Evolutionary conservation across 2,888 invertebrate genomes (phyloP).

Genomic region (Scaptomyza parva): DNA sequence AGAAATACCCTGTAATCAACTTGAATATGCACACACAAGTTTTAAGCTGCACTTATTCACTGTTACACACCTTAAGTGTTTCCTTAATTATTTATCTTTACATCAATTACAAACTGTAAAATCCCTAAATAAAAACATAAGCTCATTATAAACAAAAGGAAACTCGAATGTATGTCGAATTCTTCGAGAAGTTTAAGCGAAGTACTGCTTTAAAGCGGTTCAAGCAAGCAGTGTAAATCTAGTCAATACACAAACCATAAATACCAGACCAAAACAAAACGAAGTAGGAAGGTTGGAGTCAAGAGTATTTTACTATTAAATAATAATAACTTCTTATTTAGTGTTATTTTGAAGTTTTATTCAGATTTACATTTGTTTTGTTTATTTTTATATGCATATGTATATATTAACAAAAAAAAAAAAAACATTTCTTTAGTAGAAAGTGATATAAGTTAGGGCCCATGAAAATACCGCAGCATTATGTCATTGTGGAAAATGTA

Average conservation of each 20-base stretch:
- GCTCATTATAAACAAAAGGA: too few species aligned
- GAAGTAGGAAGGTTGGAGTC: not conserved
- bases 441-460: not conserved
- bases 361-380: not conserved
- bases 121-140: too few species aligned
- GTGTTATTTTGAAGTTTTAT: not conserved
- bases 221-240: conserved; percentile 10
- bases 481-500: not conserved
- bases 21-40: not conserved
- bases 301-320: not conserved
- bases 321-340: not conserved
- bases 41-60: too few species aligned
- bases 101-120: not conserved
- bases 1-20: not conserved
- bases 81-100: not conserved
- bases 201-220: conserved; percentile 9
- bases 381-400: not conserved
- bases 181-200: not conserved
- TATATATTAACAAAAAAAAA: too few species aligned
- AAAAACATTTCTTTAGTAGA: not conserved
- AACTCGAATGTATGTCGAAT: not conserved
- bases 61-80: not conserved
- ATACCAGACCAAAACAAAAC: not conserved
- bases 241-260: conserved; percentile 13
- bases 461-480: not conserved